Conservation (phyloP, 2,797 vertebrate species). For the Paedocypris micromegethes region DNA sequence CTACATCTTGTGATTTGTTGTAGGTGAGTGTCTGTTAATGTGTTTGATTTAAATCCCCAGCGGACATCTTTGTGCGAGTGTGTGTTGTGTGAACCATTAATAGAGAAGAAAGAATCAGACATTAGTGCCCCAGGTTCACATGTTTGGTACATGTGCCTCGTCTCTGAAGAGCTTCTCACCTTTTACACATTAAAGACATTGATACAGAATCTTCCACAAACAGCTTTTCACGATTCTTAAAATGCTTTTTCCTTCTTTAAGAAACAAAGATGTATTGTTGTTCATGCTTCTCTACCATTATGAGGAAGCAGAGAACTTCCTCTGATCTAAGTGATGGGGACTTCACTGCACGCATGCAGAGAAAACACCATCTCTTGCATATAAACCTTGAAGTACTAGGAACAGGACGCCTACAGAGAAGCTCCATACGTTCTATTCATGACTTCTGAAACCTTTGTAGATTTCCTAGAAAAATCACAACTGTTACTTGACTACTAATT, state of each 20-base stretch:
- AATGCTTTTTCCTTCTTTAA: conserved; percentile 6
- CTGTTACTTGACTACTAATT: too few relatives aligned
- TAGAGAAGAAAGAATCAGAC: conserved; percentile 19
- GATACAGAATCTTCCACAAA: background rate
- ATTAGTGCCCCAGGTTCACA: conserved; percentile 29
- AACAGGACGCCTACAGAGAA: too few relatives aligned
- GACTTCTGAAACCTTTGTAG: too few relatives aligned
- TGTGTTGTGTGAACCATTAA: conserved; percentile 25
- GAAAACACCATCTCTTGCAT: background rate
- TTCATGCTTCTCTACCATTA: background rate
- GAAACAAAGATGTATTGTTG: conserved; percentile 9
- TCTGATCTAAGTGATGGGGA: conserved; percentile 23
- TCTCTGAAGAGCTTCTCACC: conserved; percentile 19
- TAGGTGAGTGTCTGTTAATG: background rate
- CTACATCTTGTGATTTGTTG: background rate
- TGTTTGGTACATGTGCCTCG: conserved; percentile 21
- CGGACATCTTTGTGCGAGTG: background rate
- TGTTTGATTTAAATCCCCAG: background rate
- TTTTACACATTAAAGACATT: background rate
- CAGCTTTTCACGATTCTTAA: background rate
- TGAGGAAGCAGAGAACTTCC: conserved; percentile 1
- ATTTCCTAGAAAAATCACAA: too few relatives aligned
- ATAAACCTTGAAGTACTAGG: too few relatives aligned
- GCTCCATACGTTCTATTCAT: too few relatives aligned
- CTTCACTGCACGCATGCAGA: conserved; percentile 6